Conservation (phyloP, 64 coral and sea anemone species). For the Astreopora myriophthalma region DNA sequence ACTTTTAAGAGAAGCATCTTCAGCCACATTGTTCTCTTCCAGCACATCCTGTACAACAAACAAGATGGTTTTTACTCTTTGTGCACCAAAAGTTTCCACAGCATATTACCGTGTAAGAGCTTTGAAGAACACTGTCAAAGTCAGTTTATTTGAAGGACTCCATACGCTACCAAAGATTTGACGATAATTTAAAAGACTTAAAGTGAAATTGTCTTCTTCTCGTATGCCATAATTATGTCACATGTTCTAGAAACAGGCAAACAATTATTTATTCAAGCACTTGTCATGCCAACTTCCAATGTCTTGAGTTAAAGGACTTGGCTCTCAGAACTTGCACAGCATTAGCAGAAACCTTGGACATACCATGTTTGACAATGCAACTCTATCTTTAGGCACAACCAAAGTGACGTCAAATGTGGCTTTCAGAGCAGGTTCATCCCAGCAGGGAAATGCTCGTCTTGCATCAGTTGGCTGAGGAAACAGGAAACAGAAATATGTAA, state of each 20-base stretch:
- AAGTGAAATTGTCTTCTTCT: too few relatives aligned
- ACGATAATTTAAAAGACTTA: too few relatives aligned
- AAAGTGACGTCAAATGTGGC: conserved; percentile 92
- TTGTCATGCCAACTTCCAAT: too few relatives aligned
- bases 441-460: conserved; percentile 84
- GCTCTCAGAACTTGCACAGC: too few relatives aligned
- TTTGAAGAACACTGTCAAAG: too few relatives aligned
- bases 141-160: too few relatives aligned
- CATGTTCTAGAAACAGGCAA: neutral
- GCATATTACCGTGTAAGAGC: too few relatives aligned
- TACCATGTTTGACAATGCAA: conserved; percentile 92
- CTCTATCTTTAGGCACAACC: conserved; percentile 86
- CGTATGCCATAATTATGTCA: neutral
- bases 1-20: conserved; percentile 66
- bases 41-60: conserved; percentile 76
- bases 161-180: too few relatives aligned
- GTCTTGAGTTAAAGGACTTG: too few relatives aligned
- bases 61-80: neutral
- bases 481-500: neutral
- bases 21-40: conserved; percentile 74
- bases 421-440: conserved; percentile 90
- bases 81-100: too few relatives aligned
- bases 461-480: conserved; percentile 88
- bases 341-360: neutral
- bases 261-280: neutral